A percentile compares a stretch with the other conserved stretches of the same genome.
Conservation (phyloP, 2,113 vertebrate genomes). For the Melanerpes formicivorus region DNA sequence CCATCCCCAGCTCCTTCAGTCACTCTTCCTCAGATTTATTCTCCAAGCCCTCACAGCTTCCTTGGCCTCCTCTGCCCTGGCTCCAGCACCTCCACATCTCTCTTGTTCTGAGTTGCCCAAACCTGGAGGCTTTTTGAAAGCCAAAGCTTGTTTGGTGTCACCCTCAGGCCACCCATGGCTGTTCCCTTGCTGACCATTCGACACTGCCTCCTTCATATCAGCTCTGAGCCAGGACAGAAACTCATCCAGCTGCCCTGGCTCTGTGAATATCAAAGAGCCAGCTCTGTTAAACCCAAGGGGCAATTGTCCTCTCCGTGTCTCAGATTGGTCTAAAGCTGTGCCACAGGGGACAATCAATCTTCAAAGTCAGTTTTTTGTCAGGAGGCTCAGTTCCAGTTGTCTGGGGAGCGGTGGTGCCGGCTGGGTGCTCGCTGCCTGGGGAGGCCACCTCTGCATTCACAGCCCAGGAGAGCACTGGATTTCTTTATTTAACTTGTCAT, state of each 20-base stretch:
- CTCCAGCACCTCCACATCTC: no score
- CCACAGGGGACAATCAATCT: constrained; percentile 56
- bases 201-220: background rate
- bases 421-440: constrained; percentile 36
- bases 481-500: background rate
- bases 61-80: no score
- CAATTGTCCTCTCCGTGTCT: constrained; percentile 21
- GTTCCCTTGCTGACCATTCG: background rate
- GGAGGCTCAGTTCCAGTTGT: constrained; percentile 52
- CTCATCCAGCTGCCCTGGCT: background rate
- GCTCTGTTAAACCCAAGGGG: constrained; percentile 43
- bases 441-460: background rate
- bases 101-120: no score
- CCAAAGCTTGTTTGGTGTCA: background rate
- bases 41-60: no score
- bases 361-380: constrained; percentile 57
- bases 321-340: constrained; percentile 24
- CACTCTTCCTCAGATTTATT: no score
- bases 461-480: background rate
- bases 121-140: background rate
- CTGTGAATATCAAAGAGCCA: background rate
- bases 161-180: background rate
- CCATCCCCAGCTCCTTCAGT: no score
- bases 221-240: background rate
- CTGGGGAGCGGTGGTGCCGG: constrained; percentile 1